Percentiles rank a stretch among this genome's conserved stretches.
Evolutionary conservation across 2,113 vertebrate species (phyloP).

Genomic region (Pitta sordida): DNA sequence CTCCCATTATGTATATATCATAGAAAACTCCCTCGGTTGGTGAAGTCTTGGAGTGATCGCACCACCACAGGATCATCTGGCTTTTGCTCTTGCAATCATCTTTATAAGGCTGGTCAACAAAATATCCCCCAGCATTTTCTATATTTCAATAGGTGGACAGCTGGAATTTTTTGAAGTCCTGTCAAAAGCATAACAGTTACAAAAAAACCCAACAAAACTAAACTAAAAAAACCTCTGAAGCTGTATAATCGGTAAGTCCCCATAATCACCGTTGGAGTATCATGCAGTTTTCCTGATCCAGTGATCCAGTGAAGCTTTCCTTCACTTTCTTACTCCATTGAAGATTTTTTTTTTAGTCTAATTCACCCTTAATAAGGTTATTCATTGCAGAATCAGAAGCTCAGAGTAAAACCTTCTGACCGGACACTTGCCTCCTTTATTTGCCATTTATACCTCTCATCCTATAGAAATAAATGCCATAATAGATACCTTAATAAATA

Average conservation of each 20-base stretch:
- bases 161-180: background rate
- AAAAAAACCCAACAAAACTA: background rate
- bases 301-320: background rate
- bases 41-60: background rate
- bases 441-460: background rate
- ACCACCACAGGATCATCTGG: too few relatives aligned
- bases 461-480: conserved; percentile 13
- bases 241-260: background rate
- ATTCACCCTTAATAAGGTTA: background rate
- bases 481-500: conserved; percentile 24
- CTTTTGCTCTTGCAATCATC: accelerated
- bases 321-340: background rate
- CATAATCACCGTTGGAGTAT: background rate
- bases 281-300: background rate
- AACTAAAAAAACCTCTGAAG: background rate
- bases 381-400: background rate
- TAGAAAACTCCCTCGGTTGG: background rate
- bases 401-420: background rate
- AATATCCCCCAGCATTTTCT: background rate
- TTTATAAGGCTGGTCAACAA: background rate
- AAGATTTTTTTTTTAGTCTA: background rate
- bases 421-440: background rate
- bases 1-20: accelerated
- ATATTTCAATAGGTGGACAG: background rate
- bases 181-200: background rate